Evolutionary conservation across 2,797 vertebrate genomes (phyloP), one percentile per base, ranked within the genome.

Genomic region (Poecilia gillii): DNA sequence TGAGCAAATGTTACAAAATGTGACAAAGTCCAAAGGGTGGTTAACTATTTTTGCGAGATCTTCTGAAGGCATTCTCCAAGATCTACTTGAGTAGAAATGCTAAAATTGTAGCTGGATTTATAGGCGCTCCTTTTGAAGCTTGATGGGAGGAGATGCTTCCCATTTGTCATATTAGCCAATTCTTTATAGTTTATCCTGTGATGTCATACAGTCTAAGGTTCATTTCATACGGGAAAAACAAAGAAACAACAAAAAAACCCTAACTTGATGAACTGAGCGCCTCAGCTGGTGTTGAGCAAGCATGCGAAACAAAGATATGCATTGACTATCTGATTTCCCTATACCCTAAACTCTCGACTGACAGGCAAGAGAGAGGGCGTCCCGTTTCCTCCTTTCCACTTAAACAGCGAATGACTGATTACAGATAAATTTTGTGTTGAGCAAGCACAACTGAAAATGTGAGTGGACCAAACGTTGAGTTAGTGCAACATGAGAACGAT

Each of bases 291-390:
- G 13, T 36, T 62, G 23, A 33, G 74, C n/a, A 45, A 9, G 16
- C 1, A 46, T 28, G 23, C 13, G 13, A 43, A n/a, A 66, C 13
- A 55, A 39, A 45, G 43, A 47, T 23, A 62, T 72, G 66, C 28
- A 33, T 13, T 80, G 39, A 8, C 18, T 91, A 93, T 94, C 92
- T 90, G 91, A 93, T 94, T 81, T 80, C 59, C 49, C 68, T 86
- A 85, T 89, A 90, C 84, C 84, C 74, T 28, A 85, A 13, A 85
- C 3, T 11, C 25, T 55, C 90, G 81, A 85, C 51, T 74, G 82
- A 72, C 14, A 75, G 0, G 13, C 36, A 70, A 84, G 75, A 78
- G 33, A 28, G 76, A 86, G 16, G 71, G 74, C n/a, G 36, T 87
- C 49, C 46, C 79, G 72, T 89, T 88, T 87, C 33, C 73, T n/a